Conservation (phyloP, 2,113 vertebrate species). For the Scomber japonicus region DNA sequence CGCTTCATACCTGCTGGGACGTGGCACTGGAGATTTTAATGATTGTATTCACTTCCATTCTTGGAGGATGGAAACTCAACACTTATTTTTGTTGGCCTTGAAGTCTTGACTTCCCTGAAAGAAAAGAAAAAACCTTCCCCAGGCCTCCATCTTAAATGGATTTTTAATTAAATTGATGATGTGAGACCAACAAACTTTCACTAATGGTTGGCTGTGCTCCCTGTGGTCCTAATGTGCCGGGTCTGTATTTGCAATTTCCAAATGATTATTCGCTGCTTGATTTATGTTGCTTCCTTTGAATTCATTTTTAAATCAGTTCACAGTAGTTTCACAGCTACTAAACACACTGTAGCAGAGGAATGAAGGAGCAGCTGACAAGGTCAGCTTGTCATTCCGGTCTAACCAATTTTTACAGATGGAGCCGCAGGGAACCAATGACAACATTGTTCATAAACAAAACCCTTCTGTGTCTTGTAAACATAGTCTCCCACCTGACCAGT, state of each 20-base stretch:
- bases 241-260: conserved; percentile 68
- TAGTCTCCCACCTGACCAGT: conserved; percentile 41
- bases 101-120: conserved; percentile 58
- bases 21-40: conserved; percentile 40
- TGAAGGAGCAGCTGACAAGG: conserved; percentile 50
- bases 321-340: conserved; percentile 43
- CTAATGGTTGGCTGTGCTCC: conserved; percentile 75
- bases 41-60: conserved; percentile 52
- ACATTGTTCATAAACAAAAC: conserved; percentile 52
- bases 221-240: conserved; percentile 71
- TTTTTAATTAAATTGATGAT: conserved; percentile 84
- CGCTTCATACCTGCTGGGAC: conserved; percentile 37
- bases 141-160: conserved; percentile 72
- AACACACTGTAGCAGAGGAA: conserved; percentile 29
- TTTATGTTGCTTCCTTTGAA: conserved; percentile 71
- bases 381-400: conserved; percentile 42
- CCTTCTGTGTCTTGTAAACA: conserved; percentile 53
- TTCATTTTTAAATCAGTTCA: conserved; percentile 56
- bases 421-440: conserved; percentile 49
- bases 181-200: conserved; percentile 78
- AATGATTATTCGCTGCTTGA: conserved; percentile 76
- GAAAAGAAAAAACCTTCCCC: conserved; percentile 51
- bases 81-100: conserved; percentile 63
- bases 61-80: conserved; percentile 37
- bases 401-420: conserved; percentile 54